phyloP scores from a whole-genome alignment of 2,888 invertebrate genomes.

The Nomada fabriciana region DNA sequence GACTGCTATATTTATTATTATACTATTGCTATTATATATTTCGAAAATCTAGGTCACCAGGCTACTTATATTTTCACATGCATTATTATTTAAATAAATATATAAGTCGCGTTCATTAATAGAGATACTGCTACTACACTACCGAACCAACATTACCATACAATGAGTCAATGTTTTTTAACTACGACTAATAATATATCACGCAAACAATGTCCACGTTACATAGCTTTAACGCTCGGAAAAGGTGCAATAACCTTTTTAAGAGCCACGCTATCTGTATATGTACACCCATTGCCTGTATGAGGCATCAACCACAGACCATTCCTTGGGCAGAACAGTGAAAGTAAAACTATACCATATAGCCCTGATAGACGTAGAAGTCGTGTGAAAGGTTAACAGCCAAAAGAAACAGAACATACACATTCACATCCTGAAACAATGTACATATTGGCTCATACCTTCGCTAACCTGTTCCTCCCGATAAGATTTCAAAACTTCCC shows the following conservation, averaged over 20 bases:
- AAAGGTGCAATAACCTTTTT: not conserved
- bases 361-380: slow-evolving; percentile 8
- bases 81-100: not conserved
- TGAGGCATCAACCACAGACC: slow-evolving; percentile 1
- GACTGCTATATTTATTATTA: not conserved
- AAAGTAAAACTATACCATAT: slow-evolving; percentile 2
- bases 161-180: not conserved
- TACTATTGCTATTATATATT: not conserved
- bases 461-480: not conserved
- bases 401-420: slow-evolving; percentile 10
- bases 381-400: slow-evolving; percentile 32
- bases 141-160: too few relatives aligned
- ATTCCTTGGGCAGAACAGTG: not conserved
- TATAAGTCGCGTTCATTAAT: too few relatives aligned
- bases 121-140: too few relatives aligned
- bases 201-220: not conserved
- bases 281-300: not conserved
- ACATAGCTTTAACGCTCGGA: not conserved
- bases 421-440: slow-evolving; percentile 15
- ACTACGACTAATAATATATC: not conserved
- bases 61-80: not conserved
- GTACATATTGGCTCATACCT: not conserved
- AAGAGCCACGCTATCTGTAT: not conserved
- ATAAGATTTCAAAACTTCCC: slow-evolving; percentile 17
- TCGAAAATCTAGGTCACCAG: not conserved